Conservation (phyloP, 2,113 vertebrate genomes). For the Pongo pygmaeus region DNA sequence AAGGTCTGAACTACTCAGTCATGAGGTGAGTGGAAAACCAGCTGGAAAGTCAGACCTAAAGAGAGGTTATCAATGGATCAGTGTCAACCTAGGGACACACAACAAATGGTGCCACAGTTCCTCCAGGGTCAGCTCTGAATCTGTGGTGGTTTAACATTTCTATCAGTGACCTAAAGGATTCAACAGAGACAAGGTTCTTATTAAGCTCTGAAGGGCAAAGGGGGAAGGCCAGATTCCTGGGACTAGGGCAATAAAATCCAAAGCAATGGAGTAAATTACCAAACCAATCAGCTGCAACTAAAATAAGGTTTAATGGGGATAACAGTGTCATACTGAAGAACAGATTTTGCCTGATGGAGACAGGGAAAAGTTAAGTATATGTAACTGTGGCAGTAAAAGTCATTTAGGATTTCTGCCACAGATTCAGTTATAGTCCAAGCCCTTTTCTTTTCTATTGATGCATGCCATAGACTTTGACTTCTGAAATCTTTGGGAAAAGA, state of each 20-base stretch:
- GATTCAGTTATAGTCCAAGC: background rate
- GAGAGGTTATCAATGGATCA: constrained; percentile 70
- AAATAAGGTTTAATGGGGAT: background rate
- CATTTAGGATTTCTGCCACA: background rate
- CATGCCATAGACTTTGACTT: background rate
- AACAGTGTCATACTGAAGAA: background rate
- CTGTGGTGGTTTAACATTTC: background rate
- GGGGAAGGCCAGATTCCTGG: background rate
- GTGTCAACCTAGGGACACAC: constrained; percentile 61
- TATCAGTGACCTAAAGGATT: constrained; percentile 10
- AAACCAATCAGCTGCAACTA: background rate
- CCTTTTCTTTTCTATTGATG: background rate
- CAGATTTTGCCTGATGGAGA: background rate
- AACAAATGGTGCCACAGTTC: constrained; percentile 1
- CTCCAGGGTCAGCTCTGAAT: constrained; percentile 3
- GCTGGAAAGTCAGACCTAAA: constrained; percentile 58
- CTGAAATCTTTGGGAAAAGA: background rate
- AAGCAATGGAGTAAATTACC: background rate
- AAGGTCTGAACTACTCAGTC: constrained; percentile 31
- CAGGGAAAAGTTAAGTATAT: background rate
- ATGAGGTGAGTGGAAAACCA: constrained; percentile 55
- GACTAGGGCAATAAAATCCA: background rate
- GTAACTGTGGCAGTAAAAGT: background rate
- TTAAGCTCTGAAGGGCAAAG: background rate
- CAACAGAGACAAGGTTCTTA: constrained; percentile 2